These are phyloP conservation scores for Euleptes europaea DNA, from an alignment of 2,113 vertebrate species.

Conservation along the genomic window DNA sequence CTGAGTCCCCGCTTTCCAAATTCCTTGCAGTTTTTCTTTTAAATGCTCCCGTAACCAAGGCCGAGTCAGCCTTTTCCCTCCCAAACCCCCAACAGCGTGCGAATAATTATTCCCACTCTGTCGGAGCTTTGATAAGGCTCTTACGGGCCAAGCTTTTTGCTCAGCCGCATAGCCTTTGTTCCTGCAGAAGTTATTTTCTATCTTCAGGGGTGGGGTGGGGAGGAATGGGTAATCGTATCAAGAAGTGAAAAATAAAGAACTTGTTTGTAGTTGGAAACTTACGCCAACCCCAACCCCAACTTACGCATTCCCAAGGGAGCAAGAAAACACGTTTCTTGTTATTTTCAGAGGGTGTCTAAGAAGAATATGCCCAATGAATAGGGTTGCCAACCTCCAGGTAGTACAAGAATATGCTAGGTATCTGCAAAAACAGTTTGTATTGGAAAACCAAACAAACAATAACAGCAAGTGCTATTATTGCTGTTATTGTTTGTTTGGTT, in stretches of 20 bases:
- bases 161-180: constrained; percentile 65
- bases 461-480: too few species aligned
- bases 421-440: too few species aligned
- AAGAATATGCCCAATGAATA: background rate
- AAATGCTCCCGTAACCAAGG: constrained; percentile 65
- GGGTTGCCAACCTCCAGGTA: too few species aligned
- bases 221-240: constrained; percentile 30
- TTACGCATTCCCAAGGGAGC: background rate
- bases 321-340: background rate
- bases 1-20: background rate
- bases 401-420: too few species aligned
- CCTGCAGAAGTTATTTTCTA: constrained; percentile 56
- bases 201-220: constrained; percentile 4
- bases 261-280: constrained; percentile 21
- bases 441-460: too few species aligned
- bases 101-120: constrained; percentile 67
- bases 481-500: too few species aligned
- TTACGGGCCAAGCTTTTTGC: constrained; percentile 61
- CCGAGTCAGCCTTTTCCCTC: constrained; percentile 55
- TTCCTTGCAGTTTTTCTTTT: constrained; percentile 52
- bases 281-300: background rate
- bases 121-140: constrained; percentile 68
- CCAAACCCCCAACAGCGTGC: constrained; percentile 66
- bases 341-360: background rate
- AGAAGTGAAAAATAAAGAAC: background rate